A percentile compares a stretch with the other conserved stretches of the same genome.
phyloP scores from a whole-genome alignment of 2,888 invertebrate genomes.

The Caenorhabditis sp. region DNA sequence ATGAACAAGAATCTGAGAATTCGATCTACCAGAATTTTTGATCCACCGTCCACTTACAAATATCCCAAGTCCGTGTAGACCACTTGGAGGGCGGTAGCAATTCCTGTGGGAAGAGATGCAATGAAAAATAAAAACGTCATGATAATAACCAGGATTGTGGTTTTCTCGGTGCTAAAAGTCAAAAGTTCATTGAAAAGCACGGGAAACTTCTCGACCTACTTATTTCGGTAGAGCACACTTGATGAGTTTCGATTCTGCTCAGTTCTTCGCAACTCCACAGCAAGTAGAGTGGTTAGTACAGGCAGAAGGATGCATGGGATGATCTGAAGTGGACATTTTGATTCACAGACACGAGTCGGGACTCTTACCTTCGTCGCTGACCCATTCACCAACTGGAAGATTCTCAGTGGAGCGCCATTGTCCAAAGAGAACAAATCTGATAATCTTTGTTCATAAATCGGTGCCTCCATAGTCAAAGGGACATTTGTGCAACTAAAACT shows the following conservation, averaged over 20 bases:
- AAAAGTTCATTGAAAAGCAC: neutral
- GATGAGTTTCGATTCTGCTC: neutral
- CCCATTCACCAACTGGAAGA: conserved; percentile 10
- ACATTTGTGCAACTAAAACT: conserved; percentile 29
- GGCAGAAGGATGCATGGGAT: conserved; percentile 33
- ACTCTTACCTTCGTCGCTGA: neutral
- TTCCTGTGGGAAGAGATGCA: neutral
- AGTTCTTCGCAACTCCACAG: conserved; percentile 2
- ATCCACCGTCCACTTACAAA: neutral
- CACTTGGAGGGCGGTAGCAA: neutral
- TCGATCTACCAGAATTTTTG: no score
- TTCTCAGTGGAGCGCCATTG: neutral
- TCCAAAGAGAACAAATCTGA: conserved; percentile 25
- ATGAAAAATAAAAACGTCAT: conserved; percentile 4
- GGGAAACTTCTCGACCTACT: neutral
- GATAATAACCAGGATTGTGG: conserved; percentile 3
- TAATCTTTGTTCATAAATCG: neutral
- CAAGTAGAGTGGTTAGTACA: neutral
- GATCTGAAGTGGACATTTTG: conserved; percentile 4
- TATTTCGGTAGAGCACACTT: conserved; percentile 1
- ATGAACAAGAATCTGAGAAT: conserved; percentile 10
- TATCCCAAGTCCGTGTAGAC: neutral
- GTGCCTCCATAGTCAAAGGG: neutral
- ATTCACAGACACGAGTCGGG: neutral
- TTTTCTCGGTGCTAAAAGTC: conserved; percentile 25